Evolutionary conservation across 2,797 vertebrate species (phyloP).

Genomic region (Tiaroga cobitis): DNA sequence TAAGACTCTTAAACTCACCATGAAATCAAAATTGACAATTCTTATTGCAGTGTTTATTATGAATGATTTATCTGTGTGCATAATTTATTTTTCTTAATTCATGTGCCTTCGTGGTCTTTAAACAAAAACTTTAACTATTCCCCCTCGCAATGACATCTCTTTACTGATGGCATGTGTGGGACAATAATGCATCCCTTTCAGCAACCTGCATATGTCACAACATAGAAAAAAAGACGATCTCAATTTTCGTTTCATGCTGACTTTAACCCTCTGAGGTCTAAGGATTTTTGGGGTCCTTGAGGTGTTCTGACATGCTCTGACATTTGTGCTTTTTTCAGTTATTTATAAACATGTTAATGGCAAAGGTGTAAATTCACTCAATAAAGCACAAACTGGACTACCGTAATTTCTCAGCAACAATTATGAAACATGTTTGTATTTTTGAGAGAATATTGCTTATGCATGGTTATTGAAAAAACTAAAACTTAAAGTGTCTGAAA

Average conservation of each 20-base stretch:
- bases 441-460: too few relatives aligned
- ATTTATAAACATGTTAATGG: too few relatives aligned
- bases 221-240: neutral
- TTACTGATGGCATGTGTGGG: neutral
- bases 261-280: too few relatives aligned
- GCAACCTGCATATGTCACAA: neutral
- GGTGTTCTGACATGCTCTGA: too few relatives aligned
- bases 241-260: neutral
- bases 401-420: too few relatives aligned
- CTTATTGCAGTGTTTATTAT: neutral
- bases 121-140: neutral
- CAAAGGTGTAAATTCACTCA: too few relatives aligned
- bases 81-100: neutral
- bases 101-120: neutral
- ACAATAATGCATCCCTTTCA: neutral
- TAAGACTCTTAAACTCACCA: conserved; percentile 61
- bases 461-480: too few relatives aligned
- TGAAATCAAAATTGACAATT: neutral
- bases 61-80: neutral
- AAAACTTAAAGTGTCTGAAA: too few relatives aligned
- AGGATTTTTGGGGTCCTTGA: too few relatives aligned
- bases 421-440: too few relatives aligned
- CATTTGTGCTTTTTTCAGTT: too few relatives aligned
- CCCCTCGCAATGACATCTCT: neutral
- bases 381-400: too few relatives aligned